phyloP scores from a whole-genome alignment of 2,113 vertebrate species.

The Gymnogyps californianus region DNA sequence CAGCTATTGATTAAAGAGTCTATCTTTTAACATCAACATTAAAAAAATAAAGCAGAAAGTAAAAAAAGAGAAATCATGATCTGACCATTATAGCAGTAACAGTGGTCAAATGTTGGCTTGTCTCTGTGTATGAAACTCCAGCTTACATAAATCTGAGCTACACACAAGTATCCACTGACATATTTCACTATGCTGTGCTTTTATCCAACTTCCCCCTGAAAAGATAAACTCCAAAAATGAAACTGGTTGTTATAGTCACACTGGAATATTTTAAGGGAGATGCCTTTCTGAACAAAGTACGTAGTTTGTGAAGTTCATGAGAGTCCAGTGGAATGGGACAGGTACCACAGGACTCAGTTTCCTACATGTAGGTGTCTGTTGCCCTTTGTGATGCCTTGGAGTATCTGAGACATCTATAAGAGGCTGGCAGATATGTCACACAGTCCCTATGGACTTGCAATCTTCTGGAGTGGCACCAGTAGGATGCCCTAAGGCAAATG shows the following conservation, averaged over 20 bases:
- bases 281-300: neutral
- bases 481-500: neutral
- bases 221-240: neutral
- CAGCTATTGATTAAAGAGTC: neutral
- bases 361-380: neutral
- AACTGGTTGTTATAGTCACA: neutral
- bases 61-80: neutral
- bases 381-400: neutral
- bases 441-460: neutral
- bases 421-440: neutral
- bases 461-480: neutral
- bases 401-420: neutral
- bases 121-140: neutral
- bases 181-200: neutral
- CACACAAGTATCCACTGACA: neutral
- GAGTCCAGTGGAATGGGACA: fast-evolving
- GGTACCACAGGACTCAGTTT: neutral
- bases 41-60: neutral
- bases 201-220: neutral
- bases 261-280: neutral
- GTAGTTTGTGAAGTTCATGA: neutral
- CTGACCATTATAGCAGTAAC: neutral
- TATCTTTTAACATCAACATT: neutral
- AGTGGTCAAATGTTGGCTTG: neutral
- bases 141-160: neutral